Conservation (phyloP, 2,888 invertebrate species). For the Phragmatobia fuliginosa region DNA sequence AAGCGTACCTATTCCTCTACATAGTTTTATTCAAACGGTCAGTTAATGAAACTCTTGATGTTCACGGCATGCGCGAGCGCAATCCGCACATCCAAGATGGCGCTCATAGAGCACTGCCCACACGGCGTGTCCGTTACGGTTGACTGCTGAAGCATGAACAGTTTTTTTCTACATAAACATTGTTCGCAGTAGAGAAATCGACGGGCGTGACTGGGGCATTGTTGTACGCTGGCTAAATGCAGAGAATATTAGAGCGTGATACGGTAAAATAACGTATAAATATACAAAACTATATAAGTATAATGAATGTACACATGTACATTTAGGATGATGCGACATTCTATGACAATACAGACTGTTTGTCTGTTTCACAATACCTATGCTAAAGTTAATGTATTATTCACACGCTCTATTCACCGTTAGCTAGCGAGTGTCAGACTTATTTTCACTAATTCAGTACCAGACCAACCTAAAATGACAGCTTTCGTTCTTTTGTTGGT, state of each 20-base stretch:
- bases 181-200: conserved; percentile 85
- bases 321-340: conserved; percentile 22
- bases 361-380: neutral
- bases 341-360: conserved; percentile 7
- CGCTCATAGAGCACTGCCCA: conserved; percentile 79
- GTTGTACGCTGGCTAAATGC: conserved; percentile 79
- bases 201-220: conserved; percentile 83
- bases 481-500: too few species aligned
- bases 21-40: conserved; percentile 26
- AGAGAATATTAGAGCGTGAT: conserved; percentile 84
- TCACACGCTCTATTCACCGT: conserved; percentile 7
- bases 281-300: conserved; percentile 43
- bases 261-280: conserved; percentile 73
- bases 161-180: conserved; percentile 84
- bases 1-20: neutral
- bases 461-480: too few species aligned
- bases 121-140: conserved; percentile 82
- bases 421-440: neutral
- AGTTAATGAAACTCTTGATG: conserved; percentile 58
- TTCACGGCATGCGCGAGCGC: conserved; percentile 68
- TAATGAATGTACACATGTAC: conserved; percentile 9
- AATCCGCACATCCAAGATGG: conserved; percentile 84
- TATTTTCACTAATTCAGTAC: neutral
- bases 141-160: conserved; percentile 75
- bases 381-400: neutral